Evolutionary conservation across 2,797 vertebrate genomes (phyloP), one percentile per base, ranked within the genome.

Genomic region (Sphenopsis melanotis): DNA sequence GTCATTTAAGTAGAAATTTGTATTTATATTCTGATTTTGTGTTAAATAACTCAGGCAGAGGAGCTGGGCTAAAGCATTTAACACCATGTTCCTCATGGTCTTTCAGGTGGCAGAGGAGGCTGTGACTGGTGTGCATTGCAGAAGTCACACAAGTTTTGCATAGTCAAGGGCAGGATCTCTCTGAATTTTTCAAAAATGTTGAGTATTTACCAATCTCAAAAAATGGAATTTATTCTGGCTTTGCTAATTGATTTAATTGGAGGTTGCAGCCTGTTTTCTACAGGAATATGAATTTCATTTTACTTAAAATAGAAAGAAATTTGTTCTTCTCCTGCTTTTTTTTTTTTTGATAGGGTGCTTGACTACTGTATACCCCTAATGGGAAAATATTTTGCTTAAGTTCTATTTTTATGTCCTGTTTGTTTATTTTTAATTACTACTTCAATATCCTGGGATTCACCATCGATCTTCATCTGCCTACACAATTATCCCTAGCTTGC

Each of bases 341-440:
- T 55, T 30, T 47, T 37, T 96, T 88, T 88, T 64, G 37, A 88
- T 89, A 82, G 91, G 91, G 66, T 90, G 66, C 77, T 91, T 93
- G 85, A 87, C 59, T 94, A 61, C 37, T 94, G 66, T 64, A 39
- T 83, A 88, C 85, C 49, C 70, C 85, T 79, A 64, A 46, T 72
- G 77, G 77, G 89, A 86, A 93, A 94, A 96, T 91, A 95, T 90
- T 95, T 94, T 90, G 57, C 94, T 93, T 74, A 79, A 93, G 57
- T 96, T 93, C 91, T 96, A 94, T 96, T 95, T 96, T 96, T 94
- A 82, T 82, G 77, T 93, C 41, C 37, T 83, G 74, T 94, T 97
- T 96, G 91, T 95, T 96, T 96, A 93, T 95, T 96, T 96, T 96
- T 97, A 96, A 97, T 97, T 97, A 96, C 94, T 94, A 63, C 55